A percentile compares a stretch with the other conserved stretches of the same genome.
Evolutionary conservation across 2,113 vertebrate species (phyloP).

Genomic region (Phylloscopus trochilus): DNA sequence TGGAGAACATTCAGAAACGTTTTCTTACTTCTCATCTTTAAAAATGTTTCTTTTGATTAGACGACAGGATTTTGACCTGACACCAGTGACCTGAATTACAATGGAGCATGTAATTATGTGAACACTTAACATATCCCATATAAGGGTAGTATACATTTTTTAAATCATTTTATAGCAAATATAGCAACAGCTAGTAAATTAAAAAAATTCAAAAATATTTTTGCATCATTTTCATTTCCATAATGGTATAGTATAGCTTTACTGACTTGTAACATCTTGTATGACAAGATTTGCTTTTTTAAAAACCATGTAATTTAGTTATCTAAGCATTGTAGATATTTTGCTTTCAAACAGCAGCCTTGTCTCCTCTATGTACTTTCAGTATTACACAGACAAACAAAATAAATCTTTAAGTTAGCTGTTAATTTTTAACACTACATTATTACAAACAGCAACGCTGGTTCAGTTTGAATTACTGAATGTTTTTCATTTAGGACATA

Average conservation of each 20-base stretch:
- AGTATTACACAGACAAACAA: background rate
- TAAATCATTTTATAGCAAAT: background rate
- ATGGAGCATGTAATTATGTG: background rate
- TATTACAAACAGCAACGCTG: background rate
- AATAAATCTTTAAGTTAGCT: background rate
- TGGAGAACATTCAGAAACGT: background rate
- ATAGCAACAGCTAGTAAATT: background rate
- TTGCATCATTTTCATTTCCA: background rate
- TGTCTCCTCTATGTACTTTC: background rate
- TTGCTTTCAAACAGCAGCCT: background rate
- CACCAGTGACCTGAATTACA: background rate
- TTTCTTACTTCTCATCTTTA: background rate
- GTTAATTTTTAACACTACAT: background rate
- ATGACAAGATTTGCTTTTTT: background rate
- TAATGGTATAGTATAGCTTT: background rate
- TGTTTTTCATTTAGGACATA: background rate
- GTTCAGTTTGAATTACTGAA: background rate
- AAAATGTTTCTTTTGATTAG: background rate
- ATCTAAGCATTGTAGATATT: background rate
- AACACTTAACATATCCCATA: background rate
- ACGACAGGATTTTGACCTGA: background rate
- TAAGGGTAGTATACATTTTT: background rate
- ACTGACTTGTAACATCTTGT: background rate
- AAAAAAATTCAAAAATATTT: background rate
- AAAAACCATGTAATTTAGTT: background rate